Evolutionary conservation across 2,888 invertebrate genomes (phyloP).

Genomic region (Cyclophora punctaria): DNA sequence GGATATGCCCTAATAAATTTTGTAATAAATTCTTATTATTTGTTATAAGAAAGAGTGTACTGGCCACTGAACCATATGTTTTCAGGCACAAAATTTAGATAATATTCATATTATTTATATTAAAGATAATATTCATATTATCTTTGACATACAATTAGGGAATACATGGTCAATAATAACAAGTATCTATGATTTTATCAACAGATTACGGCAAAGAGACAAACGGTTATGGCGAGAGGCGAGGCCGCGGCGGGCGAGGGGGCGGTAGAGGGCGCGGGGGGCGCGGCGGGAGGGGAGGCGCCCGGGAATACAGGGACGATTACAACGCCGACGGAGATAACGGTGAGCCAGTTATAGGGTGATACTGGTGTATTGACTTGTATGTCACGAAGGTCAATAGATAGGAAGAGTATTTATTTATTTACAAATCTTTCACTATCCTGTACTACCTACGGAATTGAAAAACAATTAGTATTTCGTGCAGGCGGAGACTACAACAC

Average conservation of each 20-base stretch:
- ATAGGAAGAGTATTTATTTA: too few species aligned
- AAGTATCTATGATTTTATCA: background rate
- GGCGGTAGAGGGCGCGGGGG: conserved; percentile 50
- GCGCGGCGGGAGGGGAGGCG: conserved; percentile 38
- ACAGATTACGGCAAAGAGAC: conserved; percentile 39
- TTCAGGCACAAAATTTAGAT: too few species aligned
- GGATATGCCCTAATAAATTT: too few species aligned
- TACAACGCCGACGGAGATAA: conserved; percentile 40
- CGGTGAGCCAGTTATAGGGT: background rate
- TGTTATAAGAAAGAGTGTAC: too few species aligned
- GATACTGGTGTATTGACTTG: background rate
- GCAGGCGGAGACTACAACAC: conserved; percentile 19
- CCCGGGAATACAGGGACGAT: conserved; percentile 22
- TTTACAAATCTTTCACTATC: background rate
- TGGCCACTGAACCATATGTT: too few species aligned
- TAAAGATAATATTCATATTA: too few species aligned
- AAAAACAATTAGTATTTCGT: background rate
- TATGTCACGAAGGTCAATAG: background rate
- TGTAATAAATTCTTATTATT: too few species aligned
- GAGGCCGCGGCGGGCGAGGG: conserved; percentile 44
- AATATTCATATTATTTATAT: too few species aligned
- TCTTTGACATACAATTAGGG: too few species aligned
- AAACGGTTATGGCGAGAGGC: conserved; percentile 49
- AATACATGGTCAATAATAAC: too few species aligned
- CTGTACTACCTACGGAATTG: background rate